Conservation (phyloP, 1,140 invertebrate genomes). For the Magallana angulata region DNA sequence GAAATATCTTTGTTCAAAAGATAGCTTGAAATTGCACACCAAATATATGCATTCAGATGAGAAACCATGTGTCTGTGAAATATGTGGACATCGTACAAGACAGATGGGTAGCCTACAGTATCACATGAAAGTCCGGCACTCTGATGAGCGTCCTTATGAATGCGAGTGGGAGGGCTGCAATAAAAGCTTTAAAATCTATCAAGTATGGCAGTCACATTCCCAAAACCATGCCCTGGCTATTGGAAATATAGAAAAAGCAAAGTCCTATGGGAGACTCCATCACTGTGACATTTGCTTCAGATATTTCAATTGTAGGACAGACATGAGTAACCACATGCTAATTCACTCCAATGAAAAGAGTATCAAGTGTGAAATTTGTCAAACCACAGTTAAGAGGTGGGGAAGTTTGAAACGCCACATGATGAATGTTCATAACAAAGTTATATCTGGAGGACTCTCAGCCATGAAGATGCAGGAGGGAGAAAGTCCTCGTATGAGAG, state of each 20-base stretch:
- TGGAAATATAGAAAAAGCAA: not conserved
- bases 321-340: conserved; percentile 27
- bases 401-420: conserved; percentile 19
- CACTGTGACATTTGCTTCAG: not conserved
- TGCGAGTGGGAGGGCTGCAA: conserved; percentile 1
- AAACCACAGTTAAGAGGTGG: not conserved
- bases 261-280: not conserved
- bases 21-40: conserved; percentile 10
- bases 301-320: not conserved
- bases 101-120: conserved; percentile 8
- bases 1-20: conserved; percentile 8
- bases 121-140: conserved; percentile 17
- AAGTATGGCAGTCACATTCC: conserved; percentile 20
- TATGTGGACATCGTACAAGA: conserved; percentile 20
- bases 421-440: conserved; percentile 23
- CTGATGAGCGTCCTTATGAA: conserved; percentile 3
- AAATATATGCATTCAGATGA: conserved; percentile 19
- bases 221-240: not conserved
- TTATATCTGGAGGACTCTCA: conserved; percentile 19
- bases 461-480: not conserved
- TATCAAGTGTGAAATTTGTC: conserved; percentile 11
- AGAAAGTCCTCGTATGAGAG: not conserved
- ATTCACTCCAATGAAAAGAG: not conserved
- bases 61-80: conserved; percentile 33
- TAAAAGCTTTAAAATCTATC: conserved; percentile 24